phyloP scores from a whole-genome alignment of 2,888 invertebrate species.

The Venustoraphidia nigricollis region DNA sequence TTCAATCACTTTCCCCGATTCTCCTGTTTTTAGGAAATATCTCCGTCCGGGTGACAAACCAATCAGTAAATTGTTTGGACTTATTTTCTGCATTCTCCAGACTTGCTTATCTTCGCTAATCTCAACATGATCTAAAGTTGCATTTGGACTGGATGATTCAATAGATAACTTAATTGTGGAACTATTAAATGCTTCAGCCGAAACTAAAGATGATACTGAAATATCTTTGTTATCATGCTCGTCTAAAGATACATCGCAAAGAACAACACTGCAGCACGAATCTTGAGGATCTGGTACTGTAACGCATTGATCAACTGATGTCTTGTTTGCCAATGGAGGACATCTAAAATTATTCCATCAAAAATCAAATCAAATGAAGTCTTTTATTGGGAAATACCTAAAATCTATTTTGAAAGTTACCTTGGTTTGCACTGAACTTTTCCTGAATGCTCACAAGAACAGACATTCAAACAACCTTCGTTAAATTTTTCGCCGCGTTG shows the following conservation, averaged over 20 bases:
- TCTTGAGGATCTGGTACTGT: constrained; percentile 70
- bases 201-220: constrained; percentile 18
- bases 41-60: background rate
- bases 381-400: constrained; percentile 15
- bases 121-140: constrained; percentile 24
- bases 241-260: constrained; percentile 73
- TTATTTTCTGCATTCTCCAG: constrained; percentile 28
- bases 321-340: constrained; percentile 35
- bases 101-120: constrained; percentile 27
- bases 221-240: constrained; percentile 42
- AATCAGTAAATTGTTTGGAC: constrained; percentile 12
- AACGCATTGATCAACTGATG: constrained; percentile 54
- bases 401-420: constrained; percentile 27
- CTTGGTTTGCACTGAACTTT: constrained; percentile 57
- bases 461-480: constrained; percentile 66
- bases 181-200: constrained; percentile 25
- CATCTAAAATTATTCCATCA: constrained; percentile 32
- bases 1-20: background rate
- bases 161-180: constrained; percentile 27
- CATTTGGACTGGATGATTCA: constrained; percentile 21
- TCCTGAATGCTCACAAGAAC: constrained; percentile 59
- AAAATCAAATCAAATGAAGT: background rate
- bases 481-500: constrained; percentile 56
- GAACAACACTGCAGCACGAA: constrained; percentile 67
- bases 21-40: constrained; percentile 2